phyloP scores from a whole-genome alignment of 2,888 invertebrate species.

The Athetis lepigone region DNA sequence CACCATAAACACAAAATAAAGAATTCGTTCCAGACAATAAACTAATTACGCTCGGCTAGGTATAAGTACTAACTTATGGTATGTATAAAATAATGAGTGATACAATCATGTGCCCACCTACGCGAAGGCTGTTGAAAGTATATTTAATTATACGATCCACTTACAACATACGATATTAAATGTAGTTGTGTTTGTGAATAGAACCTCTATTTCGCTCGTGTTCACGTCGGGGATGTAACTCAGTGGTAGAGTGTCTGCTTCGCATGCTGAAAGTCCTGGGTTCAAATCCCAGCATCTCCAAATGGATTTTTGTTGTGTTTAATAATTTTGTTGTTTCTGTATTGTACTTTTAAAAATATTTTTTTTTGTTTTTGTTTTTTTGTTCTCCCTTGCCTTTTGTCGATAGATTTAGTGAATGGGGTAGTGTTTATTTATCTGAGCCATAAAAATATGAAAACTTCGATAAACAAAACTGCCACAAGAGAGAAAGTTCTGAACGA shows the following conservation, averaged over 20 bases:
- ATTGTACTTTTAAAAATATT: background rate
- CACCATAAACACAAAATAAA: too few relatives aligned
- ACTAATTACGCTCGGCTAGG: too few relatives aligned
- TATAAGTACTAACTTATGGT: too few relatives aligned
- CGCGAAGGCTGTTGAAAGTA: slow-evolving; percentile 30
- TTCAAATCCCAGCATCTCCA: slow-evolving; percentile 92
- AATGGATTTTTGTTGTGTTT: slow-evolving; percentile 10
- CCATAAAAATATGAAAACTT: too few relatives aligned
- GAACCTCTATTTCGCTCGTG: slow-evolving; percentile 24
- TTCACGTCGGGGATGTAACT: slow-evolving; percentile 84
- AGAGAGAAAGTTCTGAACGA: too few relatives aligned
- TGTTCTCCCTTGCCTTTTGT: too few relatives aligned
- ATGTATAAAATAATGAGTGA: background rate
- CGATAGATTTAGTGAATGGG: too few relatives aligned
- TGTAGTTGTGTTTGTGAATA: background rate
- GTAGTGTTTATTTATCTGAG: too few relatives aligned
- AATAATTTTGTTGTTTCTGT: background rate
- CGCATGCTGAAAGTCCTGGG: slow-evolving; percentile 93
- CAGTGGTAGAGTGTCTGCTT: slow-evolving; percentile 92
- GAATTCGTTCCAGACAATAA: too few relatives aligned
- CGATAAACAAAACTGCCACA: too few relatives aligned
- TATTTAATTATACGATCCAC: background rate
- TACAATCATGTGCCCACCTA: background rate
- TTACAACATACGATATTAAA: background rate
- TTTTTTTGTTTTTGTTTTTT: too few relatives aligned